These are phyloP conservation scores for Sinhomidia bicolor DNA, from an alignment of 2,888 invertebrate species.

Conservation along the genomic window DNA sequence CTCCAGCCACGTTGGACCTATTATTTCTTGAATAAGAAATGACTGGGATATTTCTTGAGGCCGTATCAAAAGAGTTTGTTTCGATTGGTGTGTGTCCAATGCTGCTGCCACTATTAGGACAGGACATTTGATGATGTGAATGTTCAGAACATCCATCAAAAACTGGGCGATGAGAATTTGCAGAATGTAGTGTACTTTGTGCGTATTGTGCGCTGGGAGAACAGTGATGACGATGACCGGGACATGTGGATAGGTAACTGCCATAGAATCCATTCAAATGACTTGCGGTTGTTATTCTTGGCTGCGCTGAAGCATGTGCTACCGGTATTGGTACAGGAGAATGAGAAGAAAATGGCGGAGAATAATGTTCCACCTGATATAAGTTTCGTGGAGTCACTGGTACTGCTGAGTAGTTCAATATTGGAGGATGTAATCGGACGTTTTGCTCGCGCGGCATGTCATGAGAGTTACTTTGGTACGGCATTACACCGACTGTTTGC, in stretches of 20 bases:
- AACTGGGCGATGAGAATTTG: background rate
- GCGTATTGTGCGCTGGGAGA: background rate
- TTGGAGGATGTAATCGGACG: background rate
- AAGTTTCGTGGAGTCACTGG: background rate
- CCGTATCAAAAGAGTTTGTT: background rate
- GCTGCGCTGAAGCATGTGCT: background rate
- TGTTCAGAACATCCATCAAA: background rate
- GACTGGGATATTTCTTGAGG: background rate
- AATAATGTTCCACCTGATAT: background rate
- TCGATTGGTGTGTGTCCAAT: background rate
- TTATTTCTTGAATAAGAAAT: background rate
- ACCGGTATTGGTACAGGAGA: background rate
- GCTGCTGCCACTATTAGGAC: background rate
- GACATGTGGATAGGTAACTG: constrained; percentile 14
- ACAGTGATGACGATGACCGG: background rate
- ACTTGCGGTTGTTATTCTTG: background rate
- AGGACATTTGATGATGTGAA: background rate
- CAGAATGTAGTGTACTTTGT: background rate
- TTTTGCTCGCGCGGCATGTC: background rate
- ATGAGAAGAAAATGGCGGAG: background rate
- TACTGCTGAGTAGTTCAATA: background rate
- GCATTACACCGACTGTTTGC: background rate
- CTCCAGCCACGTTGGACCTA: constrained; percentile 28
- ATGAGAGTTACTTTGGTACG: background rate
- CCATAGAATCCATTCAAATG: background rate